A percentile compares a stretch with the other conserved stretches of the same genome.
Evolutionary conservation across 2,888 invertebrate genomes (phyloP).

Genomic region (Venusia cambrica): DNA sequence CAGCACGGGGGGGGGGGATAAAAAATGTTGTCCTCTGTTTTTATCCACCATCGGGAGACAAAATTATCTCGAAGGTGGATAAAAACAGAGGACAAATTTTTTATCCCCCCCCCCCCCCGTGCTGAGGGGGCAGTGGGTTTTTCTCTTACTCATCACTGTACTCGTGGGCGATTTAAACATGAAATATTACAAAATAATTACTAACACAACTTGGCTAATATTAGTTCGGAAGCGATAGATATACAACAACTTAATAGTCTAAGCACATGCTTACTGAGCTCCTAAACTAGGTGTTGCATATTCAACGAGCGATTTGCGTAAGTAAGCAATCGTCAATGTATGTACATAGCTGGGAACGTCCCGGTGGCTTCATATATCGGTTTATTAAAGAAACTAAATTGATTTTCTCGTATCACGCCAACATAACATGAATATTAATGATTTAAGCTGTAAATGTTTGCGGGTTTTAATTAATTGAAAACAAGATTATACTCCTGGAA

Average conservation of each 20-base stretch:
- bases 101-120: too few species aligned
- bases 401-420: conserved; percentile 18
- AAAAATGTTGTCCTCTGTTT: too few species aligned
- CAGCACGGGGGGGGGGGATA: too few species aligned
- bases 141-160: too few species aligned
- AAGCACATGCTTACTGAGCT: conserved; percentile 75
- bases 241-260: conserved; percentile 71
- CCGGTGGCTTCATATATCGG: conserved; percentile 34
- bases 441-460: conserved; percentile 15
- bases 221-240: conserved; percentile 45
- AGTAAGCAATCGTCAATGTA: conserved; percentile 73
- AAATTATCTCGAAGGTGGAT: too few species aligned
- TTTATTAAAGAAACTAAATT: conserved; percentile 34
- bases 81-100: too few species aligned
- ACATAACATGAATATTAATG: conserved; percentile 21
- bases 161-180: too few species aligned
- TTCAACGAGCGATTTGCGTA: conserved; percentile 79
- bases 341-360: conserved; percentile 54
- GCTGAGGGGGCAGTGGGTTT: too few species aligned
- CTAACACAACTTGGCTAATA: conserved; percentile 15
- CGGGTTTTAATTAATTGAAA: conserved; percentile 19
- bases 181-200: too few species aligned
- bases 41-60: too few species aligned
- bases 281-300: conserved; percentile 77
- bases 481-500: conserved; percentile 11